These are phyloP conservation scores for Candidula unifasciata DNA, from an alignment of 2,888 invertebrate genomes.

Conservation along the genomic window DNA sequence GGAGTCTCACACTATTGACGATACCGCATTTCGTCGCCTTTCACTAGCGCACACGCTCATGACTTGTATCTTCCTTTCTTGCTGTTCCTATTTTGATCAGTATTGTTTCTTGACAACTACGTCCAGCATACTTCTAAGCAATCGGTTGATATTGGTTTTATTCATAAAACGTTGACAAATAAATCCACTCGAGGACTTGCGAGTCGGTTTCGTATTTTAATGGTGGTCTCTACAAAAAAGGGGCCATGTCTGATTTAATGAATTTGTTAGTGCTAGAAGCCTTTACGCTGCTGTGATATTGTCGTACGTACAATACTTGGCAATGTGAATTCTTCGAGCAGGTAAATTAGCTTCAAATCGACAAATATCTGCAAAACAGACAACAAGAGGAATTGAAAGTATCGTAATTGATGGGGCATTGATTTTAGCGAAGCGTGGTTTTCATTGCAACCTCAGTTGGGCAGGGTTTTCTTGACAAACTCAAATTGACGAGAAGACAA, in stretches of 20 bases:
- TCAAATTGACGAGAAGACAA: too few species aligned
- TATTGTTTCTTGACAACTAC: neutral
- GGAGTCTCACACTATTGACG: slow-evolving; percentile 31
- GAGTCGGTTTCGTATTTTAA: neutral
- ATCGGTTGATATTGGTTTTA: slow-evolving; percentile 13
- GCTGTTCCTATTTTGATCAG: neutral
- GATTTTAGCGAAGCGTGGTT: too few species aligned
- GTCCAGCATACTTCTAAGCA: neutral
- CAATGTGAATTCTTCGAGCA: too few species aligned
- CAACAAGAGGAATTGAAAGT: too few species aligned
- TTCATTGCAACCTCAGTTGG: too few species aligned
- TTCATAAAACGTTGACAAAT: neutral
- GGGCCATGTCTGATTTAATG: neutral
- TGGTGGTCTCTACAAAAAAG: neutral
- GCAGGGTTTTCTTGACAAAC: too few species aligned
- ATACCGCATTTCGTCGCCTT: neutral
- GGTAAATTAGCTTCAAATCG: too few species aligned
- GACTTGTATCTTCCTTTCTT: neutral
- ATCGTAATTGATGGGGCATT: too few species aligned
- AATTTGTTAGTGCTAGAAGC: neutral
- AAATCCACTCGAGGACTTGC: neutral
- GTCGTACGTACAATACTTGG: too few species aligned
- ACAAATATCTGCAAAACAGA: too few species aligned
- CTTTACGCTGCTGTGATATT: too few species aligned
- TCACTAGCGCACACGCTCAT: neutral